A percentile compares a stretch with the other conserved stretches of the same genome.
phyloP scores from a whole-genome alignment of 2,888 invertebrate species.

The Cataglyphis albicans region DNA sequence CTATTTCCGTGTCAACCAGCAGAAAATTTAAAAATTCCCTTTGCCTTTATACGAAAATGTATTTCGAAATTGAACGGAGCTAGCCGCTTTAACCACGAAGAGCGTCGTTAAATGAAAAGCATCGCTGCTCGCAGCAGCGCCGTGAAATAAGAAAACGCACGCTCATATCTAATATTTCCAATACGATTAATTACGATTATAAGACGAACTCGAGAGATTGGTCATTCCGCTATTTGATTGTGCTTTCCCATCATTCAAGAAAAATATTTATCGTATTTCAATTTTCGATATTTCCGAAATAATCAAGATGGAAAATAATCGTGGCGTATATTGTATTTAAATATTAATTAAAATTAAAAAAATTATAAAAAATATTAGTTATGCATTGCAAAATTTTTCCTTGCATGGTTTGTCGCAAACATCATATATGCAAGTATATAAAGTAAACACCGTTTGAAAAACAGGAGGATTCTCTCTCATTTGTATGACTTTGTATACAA shows the following conservation, averaged over 20 bases:
- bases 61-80: constrained; percentile 5
- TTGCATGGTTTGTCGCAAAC: background rate
- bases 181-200: background rate
- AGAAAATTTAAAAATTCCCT: constrained; percentile 32
- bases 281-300: constrained; percentile 12
- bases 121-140: background rate
- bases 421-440: background rate
- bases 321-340: background rate
- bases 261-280: constrained; percentile 21
- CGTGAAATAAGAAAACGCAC: background rate
- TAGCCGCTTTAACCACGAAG: background rate
- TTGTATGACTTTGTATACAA: too few relatives aligned
- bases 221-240: background rate
- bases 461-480: background rate
- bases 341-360: background rate
- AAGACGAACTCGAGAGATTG: background rate
- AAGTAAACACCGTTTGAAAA: background rate
- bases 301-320: background rate
- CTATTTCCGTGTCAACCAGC: background rate
- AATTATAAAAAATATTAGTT: background rate
- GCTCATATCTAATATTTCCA: background rate
- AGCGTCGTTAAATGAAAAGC: background rate
- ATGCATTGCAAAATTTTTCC: background rate
- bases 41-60: background rate
- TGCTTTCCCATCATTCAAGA: background rate